Evolutionary conservation across 2,888 invertebrate species (phyloP).

Genomic region (Acronicta psi): DNA sequence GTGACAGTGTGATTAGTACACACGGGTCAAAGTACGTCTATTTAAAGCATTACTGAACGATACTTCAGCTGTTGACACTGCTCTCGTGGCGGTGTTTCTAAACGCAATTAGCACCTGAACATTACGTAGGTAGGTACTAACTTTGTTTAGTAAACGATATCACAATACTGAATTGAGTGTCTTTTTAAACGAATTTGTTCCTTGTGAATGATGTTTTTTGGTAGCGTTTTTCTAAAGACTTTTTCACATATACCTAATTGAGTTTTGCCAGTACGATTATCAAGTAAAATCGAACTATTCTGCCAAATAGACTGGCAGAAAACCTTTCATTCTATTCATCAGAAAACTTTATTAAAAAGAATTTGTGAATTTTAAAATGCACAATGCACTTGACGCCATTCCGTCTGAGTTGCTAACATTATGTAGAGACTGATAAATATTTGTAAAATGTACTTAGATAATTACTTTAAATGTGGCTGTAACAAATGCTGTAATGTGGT

Average conservation of each 20-base stretch:
- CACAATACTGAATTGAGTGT: slow-evolving; percentile 31
- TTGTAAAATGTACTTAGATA: slow-evolving; percentile 32
- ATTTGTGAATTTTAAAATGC: slow-evolving; percentile 14
- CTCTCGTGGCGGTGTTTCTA: slow-evolving; percentile 54
- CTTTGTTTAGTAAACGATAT: slow-evolving; percentile 45
- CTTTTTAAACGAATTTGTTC: background rate
- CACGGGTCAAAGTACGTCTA: slow-evolving; percentile 27
- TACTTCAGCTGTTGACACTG: slow-evolving; percentile 52
- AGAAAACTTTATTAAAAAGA: too few species aligned
- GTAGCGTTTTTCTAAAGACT: too few species aligned
- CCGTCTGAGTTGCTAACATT: slow-evolving; percentile 32
- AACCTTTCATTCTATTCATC: too few species aligned
- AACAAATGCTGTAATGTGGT: slow-evolving; percentile 32
- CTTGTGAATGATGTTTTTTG: too few species aligned
- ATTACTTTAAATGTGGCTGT: slow-evolving; percentile 29
- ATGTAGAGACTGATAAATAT: slow-evolving; percentile 22
- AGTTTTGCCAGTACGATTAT: too few species aligned
- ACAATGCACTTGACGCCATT: slow-evolving; percentile 38
- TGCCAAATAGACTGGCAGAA: too few species aligned
- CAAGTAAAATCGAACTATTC: too few species aligned
- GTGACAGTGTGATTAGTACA: too few species aligned
- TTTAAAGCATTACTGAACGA: slow-evolving; percentile 42
- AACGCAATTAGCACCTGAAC: slow-evolving; percentile 60
- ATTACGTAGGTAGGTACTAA: slow-evolving; percentile 42
- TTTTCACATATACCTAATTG: too few species aligned